Percentiles rank a stretch among this genome's conserved stretches.
Conservation (phyloP, 2,797 vertebrate genomes). For the Discoglossus pictus region DNA sequence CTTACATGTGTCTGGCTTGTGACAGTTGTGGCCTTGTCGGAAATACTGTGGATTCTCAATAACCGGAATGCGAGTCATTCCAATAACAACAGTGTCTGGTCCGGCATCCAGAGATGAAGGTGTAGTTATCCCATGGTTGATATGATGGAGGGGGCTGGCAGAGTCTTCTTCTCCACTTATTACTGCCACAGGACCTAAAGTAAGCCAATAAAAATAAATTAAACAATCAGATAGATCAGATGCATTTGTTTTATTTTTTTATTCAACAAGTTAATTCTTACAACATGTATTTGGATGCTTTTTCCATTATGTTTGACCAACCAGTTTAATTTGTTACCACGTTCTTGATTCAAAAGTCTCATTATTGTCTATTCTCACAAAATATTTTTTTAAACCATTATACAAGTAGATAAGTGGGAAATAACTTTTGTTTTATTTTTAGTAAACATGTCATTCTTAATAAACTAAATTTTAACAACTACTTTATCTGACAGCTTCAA, state of each 20-base stretch:
- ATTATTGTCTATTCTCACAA: too few relatives aligned
- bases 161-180: constrained; percentile 98
- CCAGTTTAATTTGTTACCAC: too few relatives aligned
- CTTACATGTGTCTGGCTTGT: constrained; percentile 94
- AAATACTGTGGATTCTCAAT: constrained; percentile 98
- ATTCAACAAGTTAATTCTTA: too few relatives aligned
- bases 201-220: constrained; percentile 23
- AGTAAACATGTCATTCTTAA: too few relatives aligned
- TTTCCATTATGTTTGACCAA: too few relatives aligned
- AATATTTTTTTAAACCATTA: too few relatives aligned
- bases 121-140: constrained; percentile 93
- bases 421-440: too few relatives aligned
- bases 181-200: constrained; percentile 90
- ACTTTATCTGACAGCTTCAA: too few relatives aligned
- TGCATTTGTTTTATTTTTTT: not conserved
- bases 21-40: constrained; percentile 95
- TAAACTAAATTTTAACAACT: too few relatives aligned
- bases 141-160: constrained; percentile 95
- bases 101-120: constrained; percentile 89
- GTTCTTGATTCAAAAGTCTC: too few relatives aligned
- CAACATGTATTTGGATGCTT: too few relatives aligned
- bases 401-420: too few relatives aligned
- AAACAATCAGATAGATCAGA: not conserved
- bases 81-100: constrained; percentile 92
- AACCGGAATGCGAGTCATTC: constrained; percentile 97